Evolutionary conservation across 1,140 invertebrate genomes (phyloP).

Genomic region (Conopomorpha cramerella): DNA sequence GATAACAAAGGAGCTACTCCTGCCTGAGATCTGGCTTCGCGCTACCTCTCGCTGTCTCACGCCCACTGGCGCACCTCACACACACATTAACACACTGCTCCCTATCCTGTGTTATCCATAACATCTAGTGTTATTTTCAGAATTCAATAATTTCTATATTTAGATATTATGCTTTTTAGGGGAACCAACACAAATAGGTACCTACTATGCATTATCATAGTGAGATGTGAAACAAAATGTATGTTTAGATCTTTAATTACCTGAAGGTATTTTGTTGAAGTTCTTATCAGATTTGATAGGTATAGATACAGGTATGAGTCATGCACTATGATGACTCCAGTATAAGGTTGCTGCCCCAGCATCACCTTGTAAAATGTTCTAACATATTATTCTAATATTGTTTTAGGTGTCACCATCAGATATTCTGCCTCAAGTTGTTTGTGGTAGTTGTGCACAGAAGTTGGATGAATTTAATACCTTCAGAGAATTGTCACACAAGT

Average conservation of each 20-base stretch:
- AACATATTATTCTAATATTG: constrained; percentile 10
- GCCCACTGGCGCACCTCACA: constrained; percentile 11
- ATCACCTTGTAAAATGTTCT: constrained; percentile 31
- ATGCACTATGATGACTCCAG: constrained; percentile 37
- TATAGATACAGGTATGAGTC: constrained; percentile 23
- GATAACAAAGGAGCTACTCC: constrained; percentile 56
- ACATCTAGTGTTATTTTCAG: constrained; percentile 43
- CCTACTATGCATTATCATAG: too few species aligned
- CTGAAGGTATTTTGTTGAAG: constrained; percentile 13
- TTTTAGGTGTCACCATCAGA: constrained; percentile 63
- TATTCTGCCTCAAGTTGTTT: constrained; percentile 62
- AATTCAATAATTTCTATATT: constrained; percentile 51
- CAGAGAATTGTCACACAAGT: constrained; percentile 61
- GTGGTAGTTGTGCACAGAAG: constrained; percentile 62
- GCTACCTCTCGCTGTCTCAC: constrained; percentile 15
- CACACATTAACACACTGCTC: constrained; percentile 1
- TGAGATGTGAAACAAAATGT: too few species aligned
- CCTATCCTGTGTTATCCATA: constrained; percentile 14
- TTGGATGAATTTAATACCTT: constrained; percentile 63
- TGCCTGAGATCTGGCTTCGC: constrained; percentile 29
- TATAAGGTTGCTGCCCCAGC: constrained; percentile 43
- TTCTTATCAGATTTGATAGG: constrained; percentile 43
- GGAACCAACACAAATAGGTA: too few species aligned
- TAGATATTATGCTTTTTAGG: constrained; percentile 42
- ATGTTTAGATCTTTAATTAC: constrained; percentile 7